Base-by-base conservation (phyloP, 2,113 vertebrate species). In the Guaruba guarouba region DNA sequence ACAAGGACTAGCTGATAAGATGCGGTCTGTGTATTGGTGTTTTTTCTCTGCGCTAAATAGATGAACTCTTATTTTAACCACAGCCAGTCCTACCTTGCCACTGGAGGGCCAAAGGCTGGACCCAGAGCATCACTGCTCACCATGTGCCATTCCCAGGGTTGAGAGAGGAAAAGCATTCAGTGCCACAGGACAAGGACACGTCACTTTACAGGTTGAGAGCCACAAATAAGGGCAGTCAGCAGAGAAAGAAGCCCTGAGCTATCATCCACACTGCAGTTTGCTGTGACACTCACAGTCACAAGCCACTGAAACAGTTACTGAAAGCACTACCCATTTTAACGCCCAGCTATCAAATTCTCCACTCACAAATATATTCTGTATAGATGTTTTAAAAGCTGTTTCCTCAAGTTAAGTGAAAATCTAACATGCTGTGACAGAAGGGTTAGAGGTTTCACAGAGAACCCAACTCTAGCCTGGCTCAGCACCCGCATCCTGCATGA, bases 41-140 rank as follows among this genome's bases (percentile, higher is more conserved):
- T 69, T 94, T 39, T 55, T 8, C 61, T 49, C 59, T 44, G 24
- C 18, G 13, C 29, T 94, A 57, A 79, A 62, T 4, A 77, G 55
- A 22, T 44, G 46, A 89, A 62, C 39, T 73, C 35, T 61, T 51
- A 44, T n/a, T 92, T 84, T 78, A 85, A 76, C 41, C 51, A 51
- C 33, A 59, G 66, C 1, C 0, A 1, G 51, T 61, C 75, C 52
- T 31, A 62, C 48, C 39, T 73, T 71, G 18, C 23, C 0, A 1
- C 44, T 44, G 67, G 27, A 62, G 12, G 18, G 41, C n/a, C 5
- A 1, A 67, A 87, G 57, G 81, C 78, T 64, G 39, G 43, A 54
- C 12, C 9, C 87, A 64, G n/a, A 66, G 61, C 66, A 48, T 10
- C 0, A 0, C 0, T 0, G 1, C 64, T 62, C 61, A 63, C 51